Evolutionary conservation across 2,113 vertebrate genomes (phyloP).

Genomic region (Callipepla californica): DNA sequence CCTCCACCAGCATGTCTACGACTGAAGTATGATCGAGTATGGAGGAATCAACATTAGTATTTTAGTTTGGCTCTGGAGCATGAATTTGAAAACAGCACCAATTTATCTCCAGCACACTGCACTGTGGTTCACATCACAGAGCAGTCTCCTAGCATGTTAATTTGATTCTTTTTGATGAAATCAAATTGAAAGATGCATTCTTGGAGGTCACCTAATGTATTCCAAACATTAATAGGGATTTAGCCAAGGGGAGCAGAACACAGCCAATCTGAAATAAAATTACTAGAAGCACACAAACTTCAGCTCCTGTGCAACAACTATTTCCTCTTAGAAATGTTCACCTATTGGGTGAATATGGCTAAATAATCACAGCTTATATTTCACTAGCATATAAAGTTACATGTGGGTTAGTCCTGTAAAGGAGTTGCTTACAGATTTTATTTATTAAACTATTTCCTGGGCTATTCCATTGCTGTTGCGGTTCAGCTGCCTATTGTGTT

Average conservation of each 20-base stretch:
- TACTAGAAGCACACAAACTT: background rate
- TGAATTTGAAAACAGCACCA: background rate
- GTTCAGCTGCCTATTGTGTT: background rate
- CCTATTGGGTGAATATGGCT: background rate
- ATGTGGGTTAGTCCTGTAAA: background rate
- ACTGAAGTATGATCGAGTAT: background rate
- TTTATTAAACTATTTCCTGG: background rate
- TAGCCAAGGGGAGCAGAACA: background rate
- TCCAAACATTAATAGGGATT: background rate
- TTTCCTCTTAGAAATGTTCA: background rate
- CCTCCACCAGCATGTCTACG: background rate
- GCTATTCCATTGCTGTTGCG: background rate
- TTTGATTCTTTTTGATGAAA: background rate
- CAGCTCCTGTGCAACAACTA: background rate
- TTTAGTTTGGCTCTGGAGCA: background rate
- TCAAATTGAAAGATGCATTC: background rate
- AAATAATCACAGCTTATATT: background rate
- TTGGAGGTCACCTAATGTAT: background rate
- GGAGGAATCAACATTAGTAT: fast-evolving
- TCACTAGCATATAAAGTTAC: background rate
- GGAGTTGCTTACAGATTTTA: background rate
- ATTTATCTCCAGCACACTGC: background rate
- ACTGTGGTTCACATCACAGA: background rate
- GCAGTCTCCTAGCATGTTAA: background rate
- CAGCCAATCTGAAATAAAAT: background rate